Percentiles rank a stretch among this genome's conserved stretches.
phyloP scores from a whole-genome alignment of 2,888 invertebrate species.

The Hofmannophila pseudospretella region DNA sequence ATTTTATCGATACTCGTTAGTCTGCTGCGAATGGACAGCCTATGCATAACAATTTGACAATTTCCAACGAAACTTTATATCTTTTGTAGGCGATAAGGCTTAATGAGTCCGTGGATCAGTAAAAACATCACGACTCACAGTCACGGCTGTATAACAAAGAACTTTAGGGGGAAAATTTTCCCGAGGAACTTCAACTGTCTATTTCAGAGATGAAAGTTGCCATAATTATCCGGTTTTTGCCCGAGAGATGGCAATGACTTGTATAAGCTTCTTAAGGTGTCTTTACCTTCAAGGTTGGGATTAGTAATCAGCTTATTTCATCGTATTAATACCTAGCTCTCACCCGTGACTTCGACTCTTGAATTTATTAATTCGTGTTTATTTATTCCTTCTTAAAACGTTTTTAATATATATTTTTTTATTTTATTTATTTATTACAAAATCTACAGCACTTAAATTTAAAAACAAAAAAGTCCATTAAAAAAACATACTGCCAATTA shows the following conservation, averaged over 20 bases:
- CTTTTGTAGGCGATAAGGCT: not conserved
- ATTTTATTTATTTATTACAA: too few species aligned
- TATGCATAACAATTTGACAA: constrained; percentile 14
- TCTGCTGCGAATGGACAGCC: constrained; percentile 10
- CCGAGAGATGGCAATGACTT: not conserved
- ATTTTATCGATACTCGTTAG: constrained; percentile 11
- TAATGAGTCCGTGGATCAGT: constrained; percentile 5
- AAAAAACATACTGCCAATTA: too few species aligned
- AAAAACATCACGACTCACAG: constrained; percentile 4
- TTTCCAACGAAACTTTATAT: constrained; percentile 6
- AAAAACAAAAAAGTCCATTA: too few species aligned
- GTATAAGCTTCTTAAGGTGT: not conserved
- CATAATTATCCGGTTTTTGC: not conserved
- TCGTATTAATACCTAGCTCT: too few species aligned
- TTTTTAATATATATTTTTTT: too few species aligned
- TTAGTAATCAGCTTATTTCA: too few species aligned
- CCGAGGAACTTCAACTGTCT: constrained; percentile 1
- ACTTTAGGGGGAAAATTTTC: not conserved
- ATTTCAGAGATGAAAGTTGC: not conserved
- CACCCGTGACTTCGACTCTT: too few species aligned
- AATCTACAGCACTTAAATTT: too few species aligned
- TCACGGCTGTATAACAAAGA: constrained; percentile 1
- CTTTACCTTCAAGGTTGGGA: not conserved
- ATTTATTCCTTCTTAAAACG: too few species aligned
- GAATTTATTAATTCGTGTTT: too few species aligned